phyloP scores from a whole-genome alignment of 2,797 vertebrate species.

The Miichthys miiuy region DNA sequence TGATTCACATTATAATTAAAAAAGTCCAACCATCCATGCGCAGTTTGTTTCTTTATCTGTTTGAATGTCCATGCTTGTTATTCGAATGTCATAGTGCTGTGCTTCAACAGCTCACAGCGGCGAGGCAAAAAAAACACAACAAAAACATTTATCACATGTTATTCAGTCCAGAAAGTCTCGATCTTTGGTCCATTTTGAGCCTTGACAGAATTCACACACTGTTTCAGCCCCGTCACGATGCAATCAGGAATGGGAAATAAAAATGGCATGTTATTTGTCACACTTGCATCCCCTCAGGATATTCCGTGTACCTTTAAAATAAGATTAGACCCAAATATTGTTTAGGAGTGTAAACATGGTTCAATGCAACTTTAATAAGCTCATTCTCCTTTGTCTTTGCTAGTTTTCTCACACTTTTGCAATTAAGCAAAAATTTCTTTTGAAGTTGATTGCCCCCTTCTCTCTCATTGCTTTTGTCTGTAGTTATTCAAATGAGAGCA shows the following conservation, averaged over 20 bases:
- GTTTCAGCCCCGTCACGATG: constrained; percentile 12
- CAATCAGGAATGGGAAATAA: constrained; percentile 33
- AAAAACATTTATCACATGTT: constrained; percentile 52
- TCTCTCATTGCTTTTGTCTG: constrained; percentile 73
- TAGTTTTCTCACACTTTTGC: constrained; percentile 71
- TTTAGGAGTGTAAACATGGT: constrained; percentile 40
- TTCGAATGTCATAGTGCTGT: constrained; percentile 47
- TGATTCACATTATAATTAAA: constrained; percentile 78
- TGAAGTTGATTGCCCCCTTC: constrained; percentile 75
- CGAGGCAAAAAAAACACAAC: constrained; percentile 6
- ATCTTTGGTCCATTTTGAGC: constrained; percentile 45
- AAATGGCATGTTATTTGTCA: constrained; percentile 23
- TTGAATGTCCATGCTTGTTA: constrained; percentile 47
- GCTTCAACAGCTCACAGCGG: constrained; percentile 49
- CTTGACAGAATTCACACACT: constrained; percentile 8
- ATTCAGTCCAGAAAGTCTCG: constrained; percentile 47
- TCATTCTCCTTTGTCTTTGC: constrained; percentile 60
- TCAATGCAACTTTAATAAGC: constrained; percentile 65
- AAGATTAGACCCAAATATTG: constrained; percentile 32
- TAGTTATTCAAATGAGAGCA: constrained; percentile 80
- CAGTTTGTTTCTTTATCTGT: constrained; percentile 54
- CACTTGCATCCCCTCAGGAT: constrained; percentile 13
- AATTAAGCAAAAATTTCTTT: constrained; percentile 80
- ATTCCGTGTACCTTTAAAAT: constrained; percentile 44
- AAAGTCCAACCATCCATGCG: constrained; percentile 74